Evolutionary conservation across 1,140 invertebrate genomes (phyloP), one percentile per base, ranked within the genome.

Genomic region (Ptiloglossa arizonensis): DNA sequence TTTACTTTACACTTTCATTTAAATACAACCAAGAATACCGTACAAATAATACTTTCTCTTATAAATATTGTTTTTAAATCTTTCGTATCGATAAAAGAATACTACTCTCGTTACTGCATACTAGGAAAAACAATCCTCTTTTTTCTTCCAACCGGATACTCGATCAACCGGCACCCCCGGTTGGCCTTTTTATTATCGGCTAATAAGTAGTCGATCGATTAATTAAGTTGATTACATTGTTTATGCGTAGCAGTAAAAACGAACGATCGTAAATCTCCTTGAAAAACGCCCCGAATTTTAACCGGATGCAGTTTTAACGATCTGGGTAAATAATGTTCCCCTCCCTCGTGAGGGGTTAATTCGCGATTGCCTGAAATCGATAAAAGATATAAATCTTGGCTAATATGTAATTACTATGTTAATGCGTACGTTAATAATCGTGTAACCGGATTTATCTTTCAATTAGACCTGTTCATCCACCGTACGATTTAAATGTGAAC

Each of bases 371-470:
- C 52, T 3, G 41, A 5, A 15, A 24, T 75, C 72, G 52, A 68
- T 67, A 57, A 54, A 56, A 67, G 15, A 46, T 24, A 75, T 75
- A 75, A 68, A 75, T 75, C 72, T 57, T 46, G 8, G 38, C 52
- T 75, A 75, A 75, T 67, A 56, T 29, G 63, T 75, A 75, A 75
- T 75, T 75, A 75, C 50, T 75, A 75, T 75, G 72, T 46, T 75
- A 75, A 75, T 75, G 62, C 50, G 72, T 46, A n/a, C 72, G 72
- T 75, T 75, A 75, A 75, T 75, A 67, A 75, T 75, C 63, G 52
- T 17, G 38, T n/a, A 35, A 57, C 63, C 15, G 63, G n/a, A 67
- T 75, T 67, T 75, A 75, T 57, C 72, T 67, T 75, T 75, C 63
- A 75, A 75, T 75, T 75, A 35, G 24, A 3, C 72, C n/a, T 56